Evolutionary conservation across 64 coral and sea anemone species (phyloP).

Genomic region (Pocillopora verrucosa): DNA sequence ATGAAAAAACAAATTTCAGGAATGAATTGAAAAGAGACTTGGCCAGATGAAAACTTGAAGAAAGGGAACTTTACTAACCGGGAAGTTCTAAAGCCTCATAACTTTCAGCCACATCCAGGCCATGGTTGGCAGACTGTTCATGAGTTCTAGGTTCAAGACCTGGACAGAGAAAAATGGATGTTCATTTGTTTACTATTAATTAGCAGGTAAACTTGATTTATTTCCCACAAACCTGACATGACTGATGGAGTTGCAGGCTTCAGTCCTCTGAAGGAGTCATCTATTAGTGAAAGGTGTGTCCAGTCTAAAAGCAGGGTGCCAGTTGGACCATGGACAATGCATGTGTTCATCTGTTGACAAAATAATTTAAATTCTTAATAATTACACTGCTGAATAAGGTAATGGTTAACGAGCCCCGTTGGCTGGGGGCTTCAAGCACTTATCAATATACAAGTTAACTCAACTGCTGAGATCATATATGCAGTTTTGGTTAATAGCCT

Average conservation of each 20-base stretch:
- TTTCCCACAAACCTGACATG: background rate
- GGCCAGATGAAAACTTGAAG: too few species aligned
- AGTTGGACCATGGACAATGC: conserved; percentile 68
- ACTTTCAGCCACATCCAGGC: background rate
- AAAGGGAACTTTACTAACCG: background rate
- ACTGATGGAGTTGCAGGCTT: conserved; percentile 57
- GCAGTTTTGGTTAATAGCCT: too few species aligned
- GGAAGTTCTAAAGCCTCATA: conserved; percentile 5
- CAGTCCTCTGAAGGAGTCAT: conserved; percentile 62
- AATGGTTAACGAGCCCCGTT: background rate
- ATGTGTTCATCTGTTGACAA: conserved; percentile 88
- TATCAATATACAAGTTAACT: background rate
- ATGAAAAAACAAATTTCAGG: too few species aligned
- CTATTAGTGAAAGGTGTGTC: conserved; percentile 56
- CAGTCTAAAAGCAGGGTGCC: conserved; percentile 86
- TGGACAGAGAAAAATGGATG: background rate
- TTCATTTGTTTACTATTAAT: background rate
- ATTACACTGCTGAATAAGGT: background rate
- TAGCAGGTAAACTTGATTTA: background rate
- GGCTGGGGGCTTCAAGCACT: too few species aligned
- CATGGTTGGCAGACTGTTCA: background rate
- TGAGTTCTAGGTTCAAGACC: background rate
- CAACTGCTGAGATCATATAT: background rate
- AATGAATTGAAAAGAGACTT: background rate
- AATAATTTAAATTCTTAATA: background rate